Evolutionary conservation across 2,113 vertebrate species (phyloP).

Genomic region (Grammatotria lemairii): DNA sequence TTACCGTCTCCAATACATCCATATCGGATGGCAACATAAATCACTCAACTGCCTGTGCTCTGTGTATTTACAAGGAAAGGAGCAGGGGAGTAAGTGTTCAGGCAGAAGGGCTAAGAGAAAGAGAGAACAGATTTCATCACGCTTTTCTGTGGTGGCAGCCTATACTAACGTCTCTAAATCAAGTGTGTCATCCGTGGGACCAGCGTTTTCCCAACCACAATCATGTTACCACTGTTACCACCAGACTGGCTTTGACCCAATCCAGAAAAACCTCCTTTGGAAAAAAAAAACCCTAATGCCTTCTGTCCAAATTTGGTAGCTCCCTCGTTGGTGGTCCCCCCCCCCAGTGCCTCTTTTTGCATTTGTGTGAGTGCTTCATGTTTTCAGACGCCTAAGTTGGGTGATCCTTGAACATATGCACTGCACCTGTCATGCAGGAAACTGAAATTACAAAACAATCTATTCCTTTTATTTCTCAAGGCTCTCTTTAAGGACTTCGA

Average conservation of each 20-base stretch:
- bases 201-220: slow-evolving; percentile 53
- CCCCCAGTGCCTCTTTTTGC: slow-evolving; percentile 48
- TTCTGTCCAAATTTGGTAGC: slow-evolving; percentile 64
- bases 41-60: slow-evolving; percentile 2
- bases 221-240: slow-evolving; percentile 25
- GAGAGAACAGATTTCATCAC: slow-evolving; percentile 41
- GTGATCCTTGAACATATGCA: slow-evolving; percentile 46
- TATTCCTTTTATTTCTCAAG: neutral
- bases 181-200: slow-evolving; percentile 45
- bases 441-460: slow-evolving; percentile 12
- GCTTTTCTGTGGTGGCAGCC: slow-evolving; percentile 26
- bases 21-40: slow-evolving; percentile 16
- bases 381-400: slow-evolving; percentile 21
- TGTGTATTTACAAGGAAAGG: slow-evolving; percentile 22
- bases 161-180: slow-evolving; percentile 45
- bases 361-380: slow-evolving; percentile 39
- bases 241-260: slow-evolving; percentile 48
- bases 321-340: slow-evolving; percentile 60
- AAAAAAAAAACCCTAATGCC: neutral
- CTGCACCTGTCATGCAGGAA: slow-evolving; percentile 59
- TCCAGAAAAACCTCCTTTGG: slow-evolving; percentile 46
- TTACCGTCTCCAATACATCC: neutral
- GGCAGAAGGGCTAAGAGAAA: neutral
- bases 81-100: neutral
- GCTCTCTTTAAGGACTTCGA: slow-evolving; percentile 11